Evolutionary conservation across 2,888 invertebrate species (phyloP).

Genomic region (Pasiphila rectangulata): DNA sequence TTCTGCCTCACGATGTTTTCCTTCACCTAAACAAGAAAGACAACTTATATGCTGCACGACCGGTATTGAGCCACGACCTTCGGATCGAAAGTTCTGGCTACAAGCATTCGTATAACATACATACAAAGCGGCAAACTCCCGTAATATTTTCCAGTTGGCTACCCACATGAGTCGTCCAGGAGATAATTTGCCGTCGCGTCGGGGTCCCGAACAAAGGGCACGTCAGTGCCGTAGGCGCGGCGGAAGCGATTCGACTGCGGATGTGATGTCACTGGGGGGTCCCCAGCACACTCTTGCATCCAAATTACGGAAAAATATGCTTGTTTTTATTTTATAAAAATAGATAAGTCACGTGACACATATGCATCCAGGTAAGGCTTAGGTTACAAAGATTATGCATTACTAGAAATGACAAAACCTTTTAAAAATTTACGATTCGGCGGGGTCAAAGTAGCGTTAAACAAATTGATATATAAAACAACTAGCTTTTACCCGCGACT

Average conservation of each 20-base stretch:
- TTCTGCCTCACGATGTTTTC: too few relatives aligned
- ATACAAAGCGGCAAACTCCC: slow-evolving; percentile 12
- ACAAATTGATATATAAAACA: too few relatives aligned
- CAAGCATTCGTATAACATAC: too few relatives aligned
- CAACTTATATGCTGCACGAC: too few relatives aligned
- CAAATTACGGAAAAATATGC: slow-evolving; percentile 6
- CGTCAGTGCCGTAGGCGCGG: slow-evolving; percentile 68
- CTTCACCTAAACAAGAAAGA: too few relatives aligned
- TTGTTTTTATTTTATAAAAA: slow-evolving; percentile 1
- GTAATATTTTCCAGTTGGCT: slow-evolving; percentile 53
- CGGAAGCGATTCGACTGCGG: slow-evolving; percentile 75
- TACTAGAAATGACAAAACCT: too few relatives aligned
- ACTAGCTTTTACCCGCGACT: too few relatives aligned
- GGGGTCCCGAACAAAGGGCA: slow-evolving; percentile 62
- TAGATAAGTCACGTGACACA: not conserved
- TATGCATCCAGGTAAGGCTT: not conserved
- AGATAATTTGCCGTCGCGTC: slow-evolving; percentile 52
- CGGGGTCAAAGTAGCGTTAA: too few relatives aligned
- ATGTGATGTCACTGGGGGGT: slow-evolving; percentile 66
- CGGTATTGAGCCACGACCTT: too few relatives aligned
- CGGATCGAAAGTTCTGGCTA: too few relatives aligned
- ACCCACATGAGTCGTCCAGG: slow-evolving; percentile 61
- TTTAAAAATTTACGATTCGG: too few relatives aligned
- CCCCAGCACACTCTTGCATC: slow-evolving; percentile 15
- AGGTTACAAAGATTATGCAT: not conserved